phyloP scores from a whole-genome alignment of 2,888 invertebrate species.

The Hipparchia semele region DNA sequence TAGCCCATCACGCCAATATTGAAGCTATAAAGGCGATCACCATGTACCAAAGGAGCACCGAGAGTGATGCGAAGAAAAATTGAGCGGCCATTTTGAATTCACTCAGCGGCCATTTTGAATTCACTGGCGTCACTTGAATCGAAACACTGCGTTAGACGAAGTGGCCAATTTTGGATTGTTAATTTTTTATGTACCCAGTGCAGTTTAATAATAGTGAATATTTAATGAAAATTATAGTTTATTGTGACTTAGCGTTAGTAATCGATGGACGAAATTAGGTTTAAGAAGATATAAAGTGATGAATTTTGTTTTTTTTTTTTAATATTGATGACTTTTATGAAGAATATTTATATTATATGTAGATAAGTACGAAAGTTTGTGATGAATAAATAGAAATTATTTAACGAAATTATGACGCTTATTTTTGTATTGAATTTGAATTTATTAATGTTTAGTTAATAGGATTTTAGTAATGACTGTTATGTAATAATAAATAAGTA shows the following conservation, averaged over 20 bases:
- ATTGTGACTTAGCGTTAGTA: no score
- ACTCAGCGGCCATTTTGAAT: background rate
- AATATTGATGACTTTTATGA: background rate
- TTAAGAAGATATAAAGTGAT: no score
- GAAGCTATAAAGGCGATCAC: constrained; percentile 85
- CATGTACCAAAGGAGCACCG: constrained; percentile 43
- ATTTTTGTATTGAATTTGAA: no score
- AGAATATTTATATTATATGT: background rate
- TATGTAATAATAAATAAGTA: no score
- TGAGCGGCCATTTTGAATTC: background rate
- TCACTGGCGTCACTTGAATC: background rate
- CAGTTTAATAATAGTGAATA: background rate
- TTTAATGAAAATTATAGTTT: background rate
- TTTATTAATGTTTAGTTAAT: background rate
- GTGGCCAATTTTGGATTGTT: no score
- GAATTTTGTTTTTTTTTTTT: no score
- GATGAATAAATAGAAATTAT: background rate
- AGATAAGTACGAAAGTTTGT: background rate
- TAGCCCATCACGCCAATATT: constrained; percentile 87
- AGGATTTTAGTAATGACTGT: no score
- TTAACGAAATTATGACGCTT: background rate
- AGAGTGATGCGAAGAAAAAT: background rate
- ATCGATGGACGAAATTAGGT: no score
- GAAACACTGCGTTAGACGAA: no score
- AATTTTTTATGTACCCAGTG: no score